Percentiles rank a stretch among this genome's conserved stretches.
Evolutionary conservation across 1,140 invertebrate genomes (phyloP).

Genomic region (Chrysomallon squamiferum): DNA sequence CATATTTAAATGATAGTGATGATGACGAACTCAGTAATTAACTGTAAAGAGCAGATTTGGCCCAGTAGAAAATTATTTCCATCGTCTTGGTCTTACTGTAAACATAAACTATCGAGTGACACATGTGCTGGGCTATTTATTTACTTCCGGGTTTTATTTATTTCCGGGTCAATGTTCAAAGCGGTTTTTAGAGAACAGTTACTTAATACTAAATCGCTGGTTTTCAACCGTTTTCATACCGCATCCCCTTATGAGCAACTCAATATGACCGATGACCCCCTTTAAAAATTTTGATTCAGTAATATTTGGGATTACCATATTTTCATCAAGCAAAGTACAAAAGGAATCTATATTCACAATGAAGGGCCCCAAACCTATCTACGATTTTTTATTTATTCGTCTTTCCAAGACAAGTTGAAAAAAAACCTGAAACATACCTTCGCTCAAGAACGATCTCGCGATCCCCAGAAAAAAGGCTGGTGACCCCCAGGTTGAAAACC

Average conservation of each 20-base stretch:
- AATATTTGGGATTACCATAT: not conserved
- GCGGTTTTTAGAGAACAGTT: too few species aligned
- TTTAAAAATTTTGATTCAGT: not conserved
- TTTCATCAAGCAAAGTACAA: not conserved
- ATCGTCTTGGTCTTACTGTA: too few species aligned
- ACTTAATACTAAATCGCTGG: too few species aligned
- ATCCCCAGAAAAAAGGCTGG: not conserved
- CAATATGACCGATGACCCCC: not conserved
- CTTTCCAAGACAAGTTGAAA: not conserved
- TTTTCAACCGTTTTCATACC: not conserved
- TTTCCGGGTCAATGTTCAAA: too few species aligned
- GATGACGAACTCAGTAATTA: not conserved
- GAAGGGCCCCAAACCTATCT: too few species aligned
- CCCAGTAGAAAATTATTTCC: too few species aligned
- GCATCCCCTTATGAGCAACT: not conserved
- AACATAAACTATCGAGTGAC: too few species aligned
- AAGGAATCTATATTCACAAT: not conserved
- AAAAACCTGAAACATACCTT: not conserved
- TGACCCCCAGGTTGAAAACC: too few species aligned
- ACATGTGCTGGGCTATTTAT: too few species aligned
- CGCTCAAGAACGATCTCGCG: not conserved
- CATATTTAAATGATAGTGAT: not conserved
- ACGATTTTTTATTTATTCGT: not conserved
- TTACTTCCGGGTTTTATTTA: too few species aligned
- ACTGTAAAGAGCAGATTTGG: not conserved